Base-by-base conservation (phyloP, 2,888 invertebrate genomes). In the Camptogramma bilineatum region DNA sequence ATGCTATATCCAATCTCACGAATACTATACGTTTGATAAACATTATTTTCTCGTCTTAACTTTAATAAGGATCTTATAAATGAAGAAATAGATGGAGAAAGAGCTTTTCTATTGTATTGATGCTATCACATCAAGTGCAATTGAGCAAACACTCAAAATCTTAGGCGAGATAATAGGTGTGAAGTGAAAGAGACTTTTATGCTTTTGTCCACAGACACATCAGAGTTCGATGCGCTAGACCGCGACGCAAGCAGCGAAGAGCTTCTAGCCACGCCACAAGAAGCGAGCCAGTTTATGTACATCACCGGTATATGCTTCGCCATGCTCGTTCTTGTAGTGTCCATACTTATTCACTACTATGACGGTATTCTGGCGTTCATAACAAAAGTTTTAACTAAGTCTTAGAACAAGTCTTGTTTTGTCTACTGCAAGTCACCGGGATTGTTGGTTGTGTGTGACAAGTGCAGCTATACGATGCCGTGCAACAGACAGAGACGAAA, bases 321-420 rank as follows among this genome's bases (percentile, higher is more conserved):
- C 10, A 85, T 96, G 80, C 74, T 96, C 4, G 94, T 96, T 34
- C 82, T 95, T 0, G 70, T 95, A 19, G 80, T 95, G 39, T 95
- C 96, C 21, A 91, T 96, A 66, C 77, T 95, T 44, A 82, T 96
- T 65, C 95, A 96, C 76, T 95, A 93, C 66, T 93, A 91, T 65
- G 88, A 92, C 59, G 75, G 79, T 0, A 89, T 92, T 51, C 75
- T 80, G 1, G 74, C 80, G 31, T 74, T 88, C 21, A 62, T 90
- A 24, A 72, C 81, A 50, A 88, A 85, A 79, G 52, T 88, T 8
- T 56, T 90, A 13, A 70, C 82, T 4, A 88, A 82, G 69, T 77
- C 83, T 46, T 85, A 71, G 61, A 34, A n/a, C 18, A 19, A 21
- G 21, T 19, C 10, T 10, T 24, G 24, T 24, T 24, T 24, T 24